Evolutionary conservation across 2,797 vertebrate species (phyloP).

Genomic region (Hemitrygon akajei): DNA sequence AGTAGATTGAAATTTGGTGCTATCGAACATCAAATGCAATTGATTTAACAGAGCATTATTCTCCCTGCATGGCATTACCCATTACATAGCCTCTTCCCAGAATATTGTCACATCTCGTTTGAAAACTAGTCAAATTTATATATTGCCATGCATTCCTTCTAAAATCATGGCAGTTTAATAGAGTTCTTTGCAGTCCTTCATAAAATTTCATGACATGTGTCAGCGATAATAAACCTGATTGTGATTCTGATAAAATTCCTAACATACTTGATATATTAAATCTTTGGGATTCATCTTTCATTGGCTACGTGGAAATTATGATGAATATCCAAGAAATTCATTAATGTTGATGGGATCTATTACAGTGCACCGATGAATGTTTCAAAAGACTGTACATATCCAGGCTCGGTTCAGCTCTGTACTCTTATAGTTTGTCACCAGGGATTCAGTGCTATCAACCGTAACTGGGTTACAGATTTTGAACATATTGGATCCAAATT

Average conservation of each 20-base stretch:
- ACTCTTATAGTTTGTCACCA: not conserved
- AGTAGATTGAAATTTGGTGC: not conserved
- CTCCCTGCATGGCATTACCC: not conserved
- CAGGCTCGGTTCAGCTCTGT: not conserved
- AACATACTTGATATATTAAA: not conserved
- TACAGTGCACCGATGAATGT: not conserved
- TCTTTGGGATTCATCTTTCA: not conserved
- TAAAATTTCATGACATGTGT: not conserved
- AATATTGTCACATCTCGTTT: not conserved
- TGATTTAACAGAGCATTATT: not conserved
- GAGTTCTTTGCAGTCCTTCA: not conserved
- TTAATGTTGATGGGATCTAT: conserved; percentile 25
- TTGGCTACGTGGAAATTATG: not conserved
- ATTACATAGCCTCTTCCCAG: not conserved
- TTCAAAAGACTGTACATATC: not conserved
- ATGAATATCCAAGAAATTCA: not conserved
- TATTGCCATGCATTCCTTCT: not conserved
- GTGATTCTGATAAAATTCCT: not conserved
- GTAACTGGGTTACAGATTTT: not conserved
- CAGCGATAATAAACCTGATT: too few relatives aligned
- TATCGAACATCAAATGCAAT: not conserved
- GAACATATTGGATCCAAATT: not conserved
- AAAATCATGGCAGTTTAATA: not conserved
- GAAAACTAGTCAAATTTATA: not conserved
- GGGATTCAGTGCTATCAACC: not conserved